phyloP scores from a whole-genome alignment of 2,797 vertebrate genomes.

The Falco naumanni region DNA sequence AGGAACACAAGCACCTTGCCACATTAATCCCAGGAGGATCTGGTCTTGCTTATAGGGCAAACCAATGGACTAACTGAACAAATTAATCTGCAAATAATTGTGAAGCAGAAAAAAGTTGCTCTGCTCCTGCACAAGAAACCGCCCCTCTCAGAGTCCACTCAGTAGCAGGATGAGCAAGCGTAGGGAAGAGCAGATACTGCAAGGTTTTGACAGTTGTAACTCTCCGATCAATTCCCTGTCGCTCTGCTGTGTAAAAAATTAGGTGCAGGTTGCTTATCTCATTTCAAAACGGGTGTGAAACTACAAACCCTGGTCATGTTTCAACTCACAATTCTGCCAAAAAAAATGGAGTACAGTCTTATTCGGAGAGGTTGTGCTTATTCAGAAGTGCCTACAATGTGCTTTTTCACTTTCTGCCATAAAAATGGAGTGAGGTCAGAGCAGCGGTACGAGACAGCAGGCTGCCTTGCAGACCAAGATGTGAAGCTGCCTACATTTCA shows the following conservation, averaged over 20 bases:
- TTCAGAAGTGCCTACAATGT: not conserved
- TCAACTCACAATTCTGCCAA: not conserved
- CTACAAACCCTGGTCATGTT: not conserved
- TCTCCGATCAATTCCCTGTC: not conserved
- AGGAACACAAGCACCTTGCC: not conserved
- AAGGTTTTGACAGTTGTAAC: not conserved
- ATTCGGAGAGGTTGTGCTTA: not conserved
- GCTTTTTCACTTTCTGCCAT: not conserved
- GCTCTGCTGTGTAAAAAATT: not conserved
- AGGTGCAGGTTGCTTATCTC: not conserved
- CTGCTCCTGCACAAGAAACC: not conserved
- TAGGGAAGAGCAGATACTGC: not conserved
- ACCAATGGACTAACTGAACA: not conserved
- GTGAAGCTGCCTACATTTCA: not conserved
- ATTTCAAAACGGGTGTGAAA: not conserved
- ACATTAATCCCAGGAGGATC: not conserved
- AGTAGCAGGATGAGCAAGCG: not conserved
- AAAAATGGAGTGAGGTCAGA: not conserved
- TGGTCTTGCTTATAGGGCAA: not conserved
- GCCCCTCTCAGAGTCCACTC: not conserved
- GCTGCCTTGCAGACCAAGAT: not conserved
- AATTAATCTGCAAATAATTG: not conserved
- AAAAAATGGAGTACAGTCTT: not conserved
- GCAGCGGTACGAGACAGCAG: accelerated
- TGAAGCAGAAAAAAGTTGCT: not conserved